Evolutionary conservation across 2,888 invertebrate genomes (phyloP), one percentile per base, ranked within the genome.

Genomic region (Labia minor): DNA sequence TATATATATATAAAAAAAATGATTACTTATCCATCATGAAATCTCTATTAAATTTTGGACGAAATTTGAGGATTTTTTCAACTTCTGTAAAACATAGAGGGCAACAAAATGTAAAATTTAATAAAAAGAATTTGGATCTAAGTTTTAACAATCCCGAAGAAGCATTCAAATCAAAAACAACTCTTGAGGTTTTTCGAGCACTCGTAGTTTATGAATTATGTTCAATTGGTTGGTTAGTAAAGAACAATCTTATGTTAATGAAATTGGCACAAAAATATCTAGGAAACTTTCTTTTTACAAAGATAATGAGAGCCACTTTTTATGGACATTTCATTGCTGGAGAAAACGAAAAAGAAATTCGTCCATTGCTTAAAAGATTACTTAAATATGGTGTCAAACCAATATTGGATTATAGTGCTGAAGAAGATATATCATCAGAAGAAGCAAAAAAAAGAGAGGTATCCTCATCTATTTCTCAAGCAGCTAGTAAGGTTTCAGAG

Each of bases 251-350:
- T 82, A 86, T 88, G 92, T 78, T 95, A 74, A 92, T 95, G 93
- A 92, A 89, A 80, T 72, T 88, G 64, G 79, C 86, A 71, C 86
- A 87, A 73, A 82, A 82, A 68, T 72, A 95, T 67, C 77, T 95
- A 69, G 97, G 97, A 37, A 86, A 90, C 75, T 84, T 79, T 71
- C 75, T 97, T 70, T 98, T 98, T 80, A 85, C 86, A 70, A 74
- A 80, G 70, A 72, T 94, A 69, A 96, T 99, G 95, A 94, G 93
- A 79, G 83, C 86, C 63, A 93, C 98, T 20, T 97, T 99, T 81
- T 99, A 98, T 80, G 99, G 98, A 8, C 99, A 99, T 80, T 99
- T 99, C 81, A 99, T 99, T 66, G 99, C 97, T 66, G 99, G 99
- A 68, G 93, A 95, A 77, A 92, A 95, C 78, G 89, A 91, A 78